These are phyloP conservation scores for Atta colombica DNA, from an alignment of 1,140 invertebrate species.

Conservation along the genomic window DNA sequence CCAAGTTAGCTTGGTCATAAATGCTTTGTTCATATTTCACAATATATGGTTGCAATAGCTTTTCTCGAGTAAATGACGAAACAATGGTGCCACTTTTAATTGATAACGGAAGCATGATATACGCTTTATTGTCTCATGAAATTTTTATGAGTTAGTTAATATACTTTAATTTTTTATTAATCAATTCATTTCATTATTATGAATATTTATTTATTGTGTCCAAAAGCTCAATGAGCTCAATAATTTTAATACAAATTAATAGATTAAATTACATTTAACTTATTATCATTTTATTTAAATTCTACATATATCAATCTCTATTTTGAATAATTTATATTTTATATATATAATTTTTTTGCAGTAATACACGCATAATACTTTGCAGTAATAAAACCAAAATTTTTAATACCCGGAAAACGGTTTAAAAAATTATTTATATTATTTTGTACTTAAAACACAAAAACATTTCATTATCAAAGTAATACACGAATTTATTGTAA, in stretches of 20 bases:
- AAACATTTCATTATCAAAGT: too few relatives aligned
- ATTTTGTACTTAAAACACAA: too few relatives aligned
- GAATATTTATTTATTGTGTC: constrained; percentile 87
- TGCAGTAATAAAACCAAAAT: not conserved
- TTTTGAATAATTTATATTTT: too few relatives aligned
- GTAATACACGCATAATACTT: too few relatives aligned
- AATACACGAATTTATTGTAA: too few relatives aligned
- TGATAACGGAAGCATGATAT: constrained; percentile 17
- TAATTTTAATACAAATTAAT: constrained; percentile 85
- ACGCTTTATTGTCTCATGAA: not conserved
- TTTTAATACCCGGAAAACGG: too few relatives aligned
- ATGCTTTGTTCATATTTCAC: constrained; percentile 39
- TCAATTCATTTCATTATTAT: constrained; percentile 21
- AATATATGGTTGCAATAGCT: not conserved
- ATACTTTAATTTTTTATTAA: not conserved
- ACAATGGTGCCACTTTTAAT: constrained; percentile 14
- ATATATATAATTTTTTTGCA: too few relatives aligned
- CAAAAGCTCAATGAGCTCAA: constrained; percentile 86
- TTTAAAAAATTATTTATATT: too few relatives aligned
- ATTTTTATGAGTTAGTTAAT: not conserved
- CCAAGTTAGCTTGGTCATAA: not conserved
- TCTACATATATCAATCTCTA: too few relatives aligned
- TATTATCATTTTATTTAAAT: too few relatives aligned
- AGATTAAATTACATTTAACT: too few relatives aligned
- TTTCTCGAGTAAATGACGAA: not conserved